Base-by-base conservation (phyloP, 2,113 vertebrate genomes). In the Eira barbara region DNA sequence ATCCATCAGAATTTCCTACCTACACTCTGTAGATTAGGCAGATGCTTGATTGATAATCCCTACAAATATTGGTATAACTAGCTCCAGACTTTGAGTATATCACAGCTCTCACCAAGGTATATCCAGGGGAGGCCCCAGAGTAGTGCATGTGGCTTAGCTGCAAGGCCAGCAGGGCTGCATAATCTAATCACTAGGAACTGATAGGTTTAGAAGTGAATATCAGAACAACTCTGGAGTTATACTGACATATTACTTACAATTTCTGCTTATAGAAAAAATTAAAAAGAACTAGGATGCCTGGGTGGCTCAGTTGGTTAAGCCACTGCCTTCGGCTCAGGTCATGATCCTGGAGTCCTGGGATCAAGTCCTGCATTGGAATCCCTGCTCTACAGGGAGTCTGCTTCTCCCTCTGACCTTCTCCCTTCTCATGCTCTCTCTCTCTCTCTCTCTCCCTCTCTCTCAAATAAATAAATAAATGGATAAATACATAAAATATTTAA, bases 21-120 rank as follows among this genome's bases (percentile, higher is more conserved):
- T 61, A 95, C 71, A 73, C 15, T 34, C 65, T 89, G n/a, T 61
- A 95, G 83, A 82, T 65, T n/a, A 82, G 49, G 65, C 45, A 97
- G 78, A 89, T 91, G 57, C 76, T 96, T 96, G 89, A 73, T 69
- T 88, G 84, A 96, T 97, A 96, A 89, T 89, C 55, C 83, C 31
- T 36, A 63, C 94, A 90, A 97, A 91, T 94, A 52, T 84, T 94
- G 80, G 12, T 95, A 45, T 88, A 85, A 31, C 31, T 69, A 78
- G 63, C 76, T 81, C 29, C 49, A 90, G 23, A 39, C 39, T 84
- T 47, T 45, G 67, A 39, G 6, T 85, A 36, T 12, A 65, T 81
- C 74, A 97, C 89, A 97, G 91, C 88, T 36, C 15, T 85, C 14
- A 92, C 55, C 42, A 21, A 74, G 61, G 31, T 93, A 36, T 79